phyloP scores from a whole-genome alignment of 2,888 invertebrate genomes.

The Melitaea athalia region DNA sequence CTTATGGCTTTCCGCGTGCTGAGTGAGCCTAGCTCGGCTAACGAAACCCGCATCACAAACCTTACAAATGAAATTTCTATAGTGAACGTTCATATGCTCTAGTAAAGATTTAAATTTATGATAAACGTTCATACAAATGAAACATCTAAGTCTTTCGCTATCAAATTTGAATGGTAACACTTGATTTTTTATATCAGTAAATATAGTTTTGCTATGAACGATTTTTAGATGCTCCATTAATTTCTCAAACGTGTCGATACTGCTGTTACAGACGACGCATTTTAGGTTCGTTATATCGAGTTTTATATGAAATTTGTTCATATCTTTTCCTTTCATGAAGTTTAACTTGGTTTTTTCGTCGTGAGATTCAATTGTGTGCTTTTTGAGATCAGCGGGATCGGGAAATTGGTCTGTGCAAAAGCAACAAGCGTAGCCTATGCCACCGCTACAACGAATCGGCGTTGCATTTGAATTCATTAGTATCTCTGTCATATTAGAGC shows the following conservation, averaged over 20 bases:
- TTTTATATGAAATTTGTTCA: slow-evolving; percentile 51
- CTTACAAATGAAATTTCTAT: slow-evolving; percentile 62
- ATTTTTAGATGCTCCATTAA: slow-evolving; percentile 45
- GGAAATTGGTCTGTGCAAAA: slow-evolving; percentile 52
- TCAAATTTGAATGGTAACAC: slow-evolving; percentile 58
- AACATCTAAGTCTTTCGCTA: slow-evolving; percentile 44
- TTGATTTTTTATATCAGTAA: slow-evolving; percentile 50
- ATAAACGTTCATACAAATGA: slow-evolving; percentile 46
- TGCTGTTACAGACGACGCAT: slow-evolving; percentile 45
- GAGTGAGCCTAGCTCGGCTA: slow-evolving; percentile 53
- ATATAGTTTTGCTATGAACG: slow-evolving; percentile 43
- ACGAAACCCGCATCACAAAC: slow-evolving; percentile 65
- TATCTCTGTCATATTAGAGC: slow-evolving; percentile 52
- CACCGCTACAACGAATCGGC: slow-evolving; percentile 53
- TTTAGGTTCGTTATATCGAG: slow-evolving; percentile 57
- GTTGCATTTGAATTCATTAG: slow-evolving; percentile 60
- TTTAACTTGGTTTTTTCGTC: slow-evolving; percentile 43
- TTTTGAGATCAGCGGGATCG: slow-evolving; percentile 53
- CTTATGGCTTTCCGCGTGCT: slow-evolving; percentile 59
- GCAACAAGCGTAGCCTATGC: slow-evolving; percentile 55
- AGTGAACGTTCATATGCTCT: slow-evolving; percentile 69
- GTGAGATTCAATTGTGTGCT: slow-evolving; percentile 52
- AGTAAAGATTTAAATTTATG: slow-evolving; percentile 53
- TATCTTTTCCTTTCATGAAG: slow-evolving; percentile 47
- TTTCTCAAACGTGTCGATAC: slow-evolving; percentile 44